Percentiles rank a stretch among this genome's conserved stretches.
These are phyloP conservation scores for Hemitrygon akajei DNA, from an alignment of 2,797 vertebrate genomes.

Conservation along the genomic window DNA sequence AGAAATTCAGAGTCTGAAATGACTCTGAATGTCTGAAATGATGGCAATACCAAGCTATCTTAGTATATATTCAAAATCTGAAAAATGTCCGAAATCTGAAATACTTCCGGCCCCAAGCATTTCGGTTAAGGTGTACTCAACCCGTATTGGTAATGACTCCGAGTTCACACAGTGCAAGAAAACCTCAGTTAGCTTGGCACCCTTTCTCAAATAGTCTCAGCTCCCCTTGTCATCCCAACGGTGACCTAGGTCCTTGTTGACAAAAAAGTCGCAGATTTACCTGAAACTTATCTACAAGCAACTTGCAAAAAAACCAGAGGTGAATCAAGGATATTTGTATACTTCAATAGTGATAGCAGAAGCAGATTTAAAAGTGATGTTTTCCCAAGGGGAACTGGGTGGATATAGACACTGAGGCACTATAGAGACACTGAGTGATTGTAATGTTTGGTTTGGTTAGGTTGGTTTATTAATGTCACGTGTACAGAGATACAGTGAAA, in stretches of 20 bases:
- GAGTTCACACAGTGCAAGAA: neutral
- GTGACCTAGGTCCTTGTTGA: neutral
- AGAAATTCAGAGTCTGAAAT: too few relatives aligned
- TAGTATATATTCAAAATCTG: too few relatives aligned
- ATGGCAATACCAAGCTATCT: too few relatives aligned
- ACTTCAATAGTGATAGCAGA: neutral
- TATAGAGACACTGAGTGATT: neutral
- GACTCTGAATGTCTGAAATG: too few relatives aligned
- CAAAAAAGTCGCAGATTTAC: neutral
- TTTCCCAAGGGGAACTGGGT: neutral
- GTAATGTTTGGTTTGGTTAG: neutral
- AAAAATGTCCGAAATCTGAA: too few relatives aligned
- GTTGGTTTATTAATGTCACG: too few relatives aligned
- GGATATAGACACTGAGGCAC: neutral
- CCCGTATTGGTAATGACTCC: neutral
- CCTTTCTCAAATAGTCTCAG: neutral
- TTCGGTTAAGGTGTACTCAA: too few relatives aligned
- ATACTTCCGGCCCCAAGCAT: too few relatives aligned
- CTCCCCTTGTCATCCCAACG: neutral
- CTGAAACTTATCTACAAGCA: neutral
- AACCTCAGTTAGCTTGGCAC: neutral
- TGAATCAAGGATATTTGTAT: neutral
- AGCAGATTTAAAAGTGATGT: neutral
- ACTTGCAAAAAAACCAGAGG: neutral
- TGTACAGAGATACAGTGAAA: too few relatives aligned